Evolutionary conservation across 2,888 invertebrate species (phyloP).

Genomic region (Galeruca laticollis): DNA sequence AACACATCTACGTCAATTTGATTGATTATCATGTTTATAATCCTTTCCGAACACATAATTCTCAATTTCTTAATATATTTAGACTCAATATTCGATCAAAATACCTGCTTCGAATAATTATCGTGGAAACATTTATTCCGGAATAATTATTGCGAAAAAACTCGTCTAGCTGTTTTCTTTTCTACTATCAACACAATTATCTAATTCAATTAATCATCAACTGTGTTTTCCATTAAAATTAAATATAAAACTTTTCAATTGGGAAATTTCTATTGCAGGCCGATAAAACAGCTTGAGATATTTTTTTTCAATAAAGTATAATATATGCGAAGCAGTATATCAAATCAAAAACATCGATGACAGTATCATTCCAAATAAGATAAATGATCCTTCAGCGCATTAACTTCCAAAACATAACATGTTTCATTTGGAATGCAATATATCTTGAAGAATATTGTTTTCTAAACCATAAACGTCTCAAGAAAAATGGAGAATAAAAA

Average conservation of each 20-base stretch:
- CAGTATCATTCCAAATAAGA: conserved; percentile 30
- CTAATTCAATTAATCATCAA: background rate
- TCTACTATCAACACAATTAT: no score
- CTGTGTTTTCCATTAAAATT: background rate
- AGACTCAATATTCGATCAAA: no score
- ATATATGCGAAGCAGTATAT: conserved; percentile 21
- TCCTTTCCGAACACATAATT: no score
- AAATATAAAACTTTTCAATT: background rate
- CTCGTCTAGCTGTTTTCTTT: no score
- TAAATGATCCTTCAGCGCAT: conserved; percentile 27
- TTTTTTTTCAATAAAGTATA: conserved; percentile 22
- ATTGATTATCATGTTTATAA: no score
- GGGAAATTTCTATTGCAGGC: background rate
- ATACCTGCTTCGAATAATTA: no score
- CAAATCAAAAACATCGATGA: conserved; percentile 25
- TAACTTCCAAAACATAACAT: conserved; percentile 26
- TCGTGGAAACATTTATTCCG: no score
- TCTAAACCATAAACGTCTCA: background rate
- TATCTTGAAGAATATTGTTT: conserved; percentile 26
- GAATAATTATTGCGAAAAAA: no score
- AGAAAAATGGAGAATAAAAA: conserved; percentile 6
- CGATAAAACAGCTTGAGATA: background rate
- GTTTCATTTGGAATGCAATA: conserved; percentile 24
- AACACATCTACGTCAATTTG: no score
- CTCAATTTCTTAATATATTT: no score